Conservation (phyloP, 1,140 invertebrate species). For the Caenorhabditis inopinata region DNA sequence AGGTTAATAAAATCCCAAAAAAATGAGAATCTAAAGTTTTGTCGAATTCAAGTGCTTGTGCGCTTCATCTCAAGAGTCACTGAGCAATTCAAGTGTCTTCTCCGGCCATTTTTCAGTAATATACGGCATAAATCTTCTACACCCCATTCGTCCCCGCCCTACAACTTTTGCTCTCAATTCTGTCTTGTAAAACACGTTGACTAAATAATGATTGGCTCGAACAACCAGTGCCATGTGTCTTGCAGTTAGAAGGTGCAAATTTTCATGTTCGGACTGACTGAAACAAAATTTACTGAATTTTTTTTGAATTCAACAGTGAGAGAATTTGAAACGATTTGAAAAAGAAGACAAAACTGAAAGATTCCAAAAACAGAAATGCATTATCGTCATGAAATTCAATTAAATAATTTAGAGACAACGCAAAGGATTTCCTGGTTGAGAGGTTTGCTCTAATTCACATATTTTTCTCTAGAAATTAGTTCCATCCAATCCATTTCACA, state of each 20-base stretch:
- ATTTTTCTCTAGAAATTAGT: not conserved
- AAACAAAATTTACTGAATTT: not conserved
- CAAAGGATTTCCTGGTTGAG: not conserved
- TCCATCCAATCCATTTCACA: not conserved
- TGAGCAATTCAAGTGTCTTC: slow-evolving; percentile 22
- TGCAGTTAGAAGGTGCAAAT: not conserved
- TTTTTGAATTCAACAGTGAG: too few relatives aligned
- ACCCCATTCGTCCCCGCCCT: not conserved
- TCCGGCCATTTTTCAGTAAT: not conserved
- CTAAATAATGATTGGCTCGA: slow-evolving; percentile 7
- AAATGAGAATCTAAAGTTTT: slow-evolving; percentile 28
- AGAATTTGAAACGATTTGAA: not conserved
- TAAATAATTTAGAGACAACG: slow-evolving; percentile 25
- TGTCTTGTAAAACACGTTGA: not conserved
- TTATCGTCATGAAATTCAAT: slow-evolving; percentile 17
- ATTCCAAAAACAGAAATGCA: not conserved
- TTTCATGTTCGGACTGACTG: not conserved
- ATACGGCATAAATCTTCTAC: slow-evolving; percentile 12
- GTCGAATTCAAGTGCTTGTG: slow-evolving; percentile 20
- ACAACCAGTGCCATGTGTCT: not conserved
- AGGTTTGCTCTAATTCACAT: not conserved
- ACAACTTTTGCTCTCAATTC: not conserved
- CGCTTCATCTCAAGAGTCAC: slow-evolving; percentile 17
- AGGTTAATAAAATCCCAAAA: slow-evolving; percentile 31
- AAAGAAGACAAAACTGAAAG: not conserved